A percentile compares a stretch with the other conserved stretches of the same genome.
phyloP scores from a whole-genome alignment of 2,888 invertebrate species.

The Dioctria rufipes region DNA sequence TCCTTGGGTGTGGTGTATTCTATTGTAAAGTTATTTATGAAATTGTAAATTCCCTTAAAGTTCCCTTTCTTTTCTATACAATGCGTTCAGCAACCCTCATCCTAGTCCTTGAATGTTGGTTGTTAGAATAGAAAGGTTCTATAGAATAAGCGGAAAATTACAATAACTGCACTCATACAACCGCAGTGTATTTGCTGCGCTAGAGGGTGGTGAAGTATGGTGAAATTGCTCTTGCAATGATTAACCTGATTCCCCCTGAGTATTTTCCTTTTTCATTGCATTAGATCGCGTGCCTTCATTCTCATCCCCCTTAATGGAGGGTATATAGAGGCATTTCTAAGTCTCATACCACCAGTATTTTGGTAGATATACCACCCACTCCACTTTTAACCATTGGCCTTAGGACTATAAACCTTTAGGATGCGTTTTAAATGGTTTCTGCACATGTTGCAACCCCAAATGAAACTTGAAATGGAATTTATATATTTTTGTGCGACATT shows the following conservation, averaged over 20 bases:
- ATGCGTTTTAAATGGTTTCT: conserved; percentile 38
- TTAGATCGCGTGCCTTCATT: conserved; percentile 40
- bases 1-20: conserved; percentile 17
- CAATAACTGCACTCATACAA: conserved; percentile 46
- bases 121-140: neutral
- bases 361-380: neutral
- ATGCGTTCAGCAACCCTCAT: conserved; percentile 5
- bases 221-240: conserved; percentile 57
- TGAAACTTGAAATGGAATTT: conserved; percentile 47
- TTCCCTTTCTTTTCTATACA: conserved; percentile 32
- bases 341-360: conserved; percentile 26
- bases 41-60: conserved; percentile 63
- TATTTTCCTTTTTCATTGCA: conserved; percentile 55
- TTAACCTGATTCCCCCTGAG: conserved; percentile 63
- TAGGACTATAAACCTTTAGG: conserved; percentile 12
- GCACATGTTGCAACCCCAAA: conserved; percentile 53
- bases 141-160: conserved; percentile 28
- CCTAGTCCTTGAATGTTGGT: neutral
- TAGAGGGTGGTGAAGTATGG: conserved; percentile 29
- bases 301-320: neutral
- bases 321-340: conserved; percentile 11
- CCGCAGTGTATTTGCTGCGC: neutral
- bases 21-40: conserved; percentile 61
- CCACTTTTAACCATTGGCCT: neutral
- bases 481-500: conserved; percentile 27